Evolutionary conservation across 92 coral and sea anemone species (phyloP).

Genomic region (Chrysogorgia sp.): DNA sequence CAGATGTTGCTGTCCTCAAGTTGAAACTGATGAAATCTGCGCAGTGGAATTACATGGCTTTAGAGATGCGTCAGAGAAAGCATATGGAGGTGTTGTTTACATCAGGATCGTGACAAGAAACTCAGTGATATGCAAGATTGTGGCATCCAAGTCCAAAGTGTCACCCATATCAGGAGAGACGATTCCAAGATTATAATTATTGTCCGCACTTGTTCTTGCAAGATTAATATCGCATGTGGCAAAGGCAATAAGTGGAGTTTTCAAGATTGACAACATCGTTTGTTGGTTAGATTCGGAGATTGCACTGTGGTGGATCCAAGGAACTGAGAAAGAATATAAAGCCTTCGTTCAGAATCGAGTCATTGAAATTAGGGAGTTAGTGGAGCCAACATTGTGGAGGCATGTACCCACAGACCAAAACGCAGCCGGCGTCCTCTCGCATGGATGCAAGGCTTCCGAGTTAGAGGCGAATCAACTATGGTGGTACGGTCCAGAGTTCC

Average conservation of each 20-base stretch:
- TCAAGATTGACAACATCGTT: background rate
- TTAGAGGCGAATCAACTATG: slow-evolving; percentile 17
- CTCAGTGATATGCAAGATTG: slow-evolving; percentile 15
- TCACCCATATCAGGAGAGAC: slow-evolving; percentile 11
- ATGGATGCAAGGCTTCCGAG: slow-evolving; percentile 23
- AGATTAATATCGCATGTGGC: slow-evolving; percentile 14
- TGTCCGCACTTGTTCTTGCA: slow-evolving; percentile 14
- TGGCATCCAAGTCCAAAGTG: background rate
- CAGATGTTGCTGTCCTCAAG: background rate
- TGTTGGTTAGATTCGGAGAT: slow-evolving; percentile 17
- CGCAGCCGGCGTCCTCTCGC: slow-evolving; percentile 36
- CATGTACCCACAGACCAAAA: slow-evolving; percentile 8
- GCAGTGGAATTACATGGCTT: slow-evolving; percentile 5
- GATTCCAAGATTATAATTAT: slow-evolving; percentile 15
- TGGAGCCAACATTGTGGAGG: background rate
- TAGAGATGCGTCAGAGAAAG: slow-evolving; percentile 6
- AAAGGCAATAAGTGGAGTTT: background rate
- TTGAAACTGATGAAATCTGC: background rate
- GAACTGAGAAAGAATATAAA: slow-evolving; percentile 9
- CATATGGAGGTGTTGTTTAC: slow-evolving; percentile 4
- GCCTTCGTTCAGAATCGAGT: slow-evolving; percentile 22
- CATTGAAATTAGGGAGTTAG: background rate
- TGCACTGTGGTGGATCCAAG: slow-evolving; percentile 21
- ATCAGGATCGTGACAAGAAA: background rate
- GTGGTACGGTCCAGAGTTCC: slow-evolving; percentile 50